Conservation (phyloP, 2,797 vertebrate genomes). For the Distichodus sexfasciatus region DNA sequence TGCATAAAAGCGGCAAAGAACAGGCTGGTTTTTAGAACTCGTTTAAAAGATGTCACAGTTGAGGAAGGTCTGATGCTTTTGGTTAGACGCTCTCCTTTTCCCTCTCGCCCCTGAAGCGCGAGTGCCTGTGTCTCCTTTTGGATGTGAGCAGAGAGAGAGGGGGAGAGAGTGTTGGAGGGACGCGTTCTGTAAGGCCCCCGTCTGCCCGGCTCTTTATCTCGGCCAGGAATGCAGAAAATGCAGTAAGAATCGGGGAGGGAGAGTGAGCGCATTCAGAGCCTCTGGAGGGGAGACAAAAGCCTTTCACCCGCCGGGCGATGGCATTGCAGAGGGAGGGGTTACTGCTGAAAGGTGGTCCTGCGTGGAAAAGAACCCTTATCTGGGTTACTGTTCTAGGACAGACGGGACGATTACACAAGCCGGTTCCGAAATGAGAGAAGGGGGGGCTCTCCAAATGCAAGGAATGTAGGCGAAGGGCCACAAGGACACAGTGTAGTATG, state of each 20-base stretch:
- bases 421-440: conserved; percentile 56
- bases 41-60: too few species aligned
- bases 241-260: conserved; percentile 75
- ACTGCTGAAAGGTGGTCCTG: conserved; percentile 35
- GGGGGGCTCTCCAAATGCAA: conserved; percentile 59
- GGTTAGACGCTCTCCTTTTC: conserved; percentile 31
- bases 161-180: too few species aligned
- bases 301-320: conserved; percentile 59
- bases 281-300: conserved; percentile 75
- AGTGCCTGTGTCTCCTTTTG: conserved; percentile 39
- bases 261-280: conserved; percentile 71
- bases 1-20: too few species aligned
- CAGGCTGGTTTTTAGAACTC: too few species aligned
- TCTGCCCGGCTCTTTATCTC: conserved; percentile 69
- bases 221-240: conserved; percentile 83
- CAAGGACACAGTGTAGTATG: conserved; percentile 50
- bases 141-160: conserved; percentile 34
- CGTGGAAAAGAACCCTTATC: conserved; percentile 63
- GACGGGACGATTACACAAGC: conserved; percentile 72
- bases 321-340: conserved; percentile 41
- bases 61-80: neutral
- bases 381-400: conserved; percentile 75
- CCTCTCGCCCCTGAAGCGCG: conserved; percentile 30
- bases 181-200: conserved; percentile 26
- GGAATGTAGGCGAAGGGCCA: conserved; percentile 53